Percentiles rank a stretch among this genome's conserved stretches.
Conservation (phyloP, 1,140 invertebrate species). For the Tribolium madens region DNA sequence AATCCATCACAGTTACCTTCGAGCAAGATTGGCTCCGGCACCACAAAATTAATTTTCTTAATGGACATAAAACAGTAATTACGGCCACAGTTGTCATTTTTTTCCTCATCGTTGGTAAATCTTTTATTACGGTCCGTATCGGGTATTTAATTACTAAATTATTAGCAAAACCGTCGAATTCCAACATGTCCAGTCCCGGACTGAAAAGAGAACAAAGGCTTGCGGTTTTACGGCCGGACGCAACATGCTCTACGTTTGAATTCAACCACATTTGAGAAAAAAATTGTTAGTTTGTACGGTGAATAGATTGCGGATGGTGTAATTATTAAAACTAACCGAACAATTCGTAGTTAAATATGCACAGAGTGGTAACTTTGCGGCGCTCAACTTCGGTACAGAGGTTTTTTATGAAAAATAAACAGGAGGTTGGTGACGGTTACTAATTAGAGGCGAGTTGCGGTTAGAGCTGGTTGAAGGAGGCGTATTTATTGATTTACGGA, state of each 20-base stretch:
- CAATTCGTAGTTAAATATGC: not conserved
- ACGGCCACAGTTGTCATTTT: not conserved
- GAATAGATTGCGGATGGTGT: not conserved
- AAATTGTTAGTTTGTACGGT: not conserved
- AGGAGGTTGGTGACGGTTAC: not conserved
- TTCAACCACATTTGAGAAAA: not conserved
- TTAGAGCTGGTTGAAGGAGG: not conserved
- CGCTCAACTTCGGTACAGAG: not conserved
- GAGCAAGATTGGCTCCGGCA: not conserved
- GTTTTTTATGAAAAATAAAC: not conserved
- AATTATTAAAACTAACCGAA: not conserved
- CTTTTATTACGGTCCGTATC: not conserved
- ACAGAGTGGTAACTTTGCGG: not conserved
- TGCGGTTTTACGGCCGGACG: not conserved
- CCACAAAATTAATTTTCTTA: not conserved
- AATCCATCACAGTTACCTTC: not conserved
- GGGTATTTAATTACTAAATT: not conserved
- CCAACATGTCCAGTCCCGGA: not conserved
- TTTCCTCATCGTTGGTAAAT: not conserved
- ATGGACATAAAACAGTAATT: not conserved
- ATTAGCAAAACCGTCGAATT: not conserved
- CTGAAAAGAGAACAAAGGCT: not conserved
- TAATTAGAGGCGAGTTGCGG: not conserved
- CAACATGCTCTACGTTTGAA: not conserved
- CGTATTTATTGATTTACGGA: not conserved